These are phyloP conservation scores for Turnix velox DNA, from an alignment of 2,113 vertebrate species.

Conservation along the genomic window DNA sequence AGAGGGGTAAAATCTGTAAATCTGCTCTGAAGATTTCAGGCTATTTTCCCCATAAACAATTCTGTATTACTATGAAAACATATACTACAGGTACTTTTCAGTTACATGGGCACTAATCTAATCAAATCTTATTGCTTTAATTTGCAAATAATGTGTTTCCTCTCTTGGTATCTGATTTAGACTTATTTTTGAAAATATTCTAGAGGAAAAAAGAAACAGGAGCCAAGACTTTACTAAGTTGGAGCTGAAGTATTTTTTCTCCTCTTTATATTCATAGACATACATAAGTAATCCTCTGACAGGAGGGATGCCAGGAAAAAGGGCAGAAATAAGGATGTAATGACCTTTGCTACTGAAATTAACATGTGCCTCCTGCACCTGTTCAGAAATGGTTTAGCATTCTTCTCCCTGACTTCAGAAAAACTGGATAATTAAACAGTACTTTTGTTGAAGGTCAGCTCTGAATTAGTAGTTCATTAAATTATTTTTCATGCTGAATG, in stretches of 20 bases:
- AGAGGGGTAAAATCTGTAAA: no score
- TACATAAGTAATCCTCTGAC: neutral
- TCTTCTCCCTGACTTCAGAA: constrained; percentile 39
- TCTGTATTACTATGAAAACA: neutral
- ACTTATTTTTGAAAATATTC: neutral
- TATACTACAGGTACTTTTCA: neutral
- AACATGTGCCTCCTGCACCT: constrained; percentile 13
- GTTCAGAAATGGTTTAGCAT: neutral
- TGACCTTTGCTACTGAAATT: constrained; percentile 46
- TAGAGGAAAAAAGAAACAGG: neutral
- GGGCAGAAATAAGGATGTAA: neutral
- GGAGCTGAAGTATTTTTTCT: neutral
- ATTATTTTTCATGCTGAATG: constrained; percentile 33
- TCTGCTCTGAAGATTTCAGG: neutral
- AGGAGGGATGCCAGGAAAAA: neutral
- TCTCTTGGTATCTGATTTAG: neutral
- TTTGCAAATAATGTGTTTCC: neutral
- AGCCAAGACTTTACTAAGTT: neutral
- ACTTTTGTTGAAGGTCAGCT: constrained; percentile 35
- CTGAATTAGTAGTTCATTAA: constrained; percentile 42
- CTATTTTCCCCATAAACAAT: neutral
- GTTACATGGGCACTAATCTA: neutral
- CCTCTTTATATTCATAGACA: neutral
- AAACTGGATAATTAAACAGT: constrained; percentile 25
- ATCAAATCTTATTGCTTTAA: neutral